Conservation (phyloP, 2,113 vertebrate species). For the Corythornis vintsioides region DNA sequence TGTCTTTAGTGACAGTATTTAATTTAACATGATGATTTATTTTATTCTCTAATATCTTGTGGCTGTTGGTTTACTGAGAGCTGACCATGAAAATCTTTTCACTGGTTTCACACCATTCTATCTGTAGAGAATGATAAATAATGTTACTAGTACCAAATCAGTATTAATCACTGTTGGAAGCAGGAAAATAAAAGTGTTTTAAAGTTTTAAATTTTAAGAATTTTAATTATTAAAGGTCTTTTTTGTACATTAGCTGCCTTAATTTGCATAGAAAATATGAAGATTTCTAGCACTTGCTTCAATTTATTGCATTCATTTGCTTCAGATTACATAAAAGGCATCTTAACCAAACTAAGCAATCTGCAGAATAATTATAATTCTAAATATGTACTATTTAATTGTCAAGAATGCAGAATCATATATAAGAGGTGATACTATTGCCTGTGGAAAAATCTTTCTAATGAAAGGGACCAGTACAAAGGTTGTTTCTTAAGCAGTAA, state of each 20-base stretch:
- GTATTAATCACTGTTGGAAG: background rate
- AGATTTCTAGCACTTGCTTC: background rate
- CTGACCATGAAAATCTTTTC: background rate
- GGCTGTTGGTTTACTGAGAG: background rate
- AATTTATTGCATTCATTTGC: background rate
- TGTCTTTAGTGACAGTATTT: background rate
- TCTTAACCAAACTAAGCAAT: background rate
- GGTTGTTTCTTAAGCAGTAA: background rate
- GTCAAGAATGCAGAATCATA: background rate
- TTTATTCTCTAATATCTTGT: background rate
- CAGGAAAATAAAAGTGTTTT: background rate
- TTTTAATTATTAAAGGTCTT: conserved; percentile 25
- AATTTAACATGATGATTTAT: background rate
- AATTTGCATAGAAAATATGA: conserved; percentile 33
- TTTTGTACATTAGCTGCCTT: background rate
- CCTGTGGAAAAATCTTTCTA: background rate
- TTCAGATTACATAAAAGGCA: conserved; percentile 5
- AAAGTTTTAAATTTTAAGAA: background rate
- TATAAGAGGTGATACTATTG: background rate
- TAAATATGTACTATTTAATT: background rate
- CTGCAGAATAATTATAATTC: background rate
- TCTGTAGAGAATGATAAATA: background rate
- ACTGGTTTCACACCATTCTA: background rate
- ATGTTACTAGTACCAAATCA: background rate
- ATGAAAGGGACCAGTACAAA: background rate